phyloP scores from a whole-genome alignment of 2,888 invertebrate genomes.

The Acanthosoma haemorrhoidale region DNA sequence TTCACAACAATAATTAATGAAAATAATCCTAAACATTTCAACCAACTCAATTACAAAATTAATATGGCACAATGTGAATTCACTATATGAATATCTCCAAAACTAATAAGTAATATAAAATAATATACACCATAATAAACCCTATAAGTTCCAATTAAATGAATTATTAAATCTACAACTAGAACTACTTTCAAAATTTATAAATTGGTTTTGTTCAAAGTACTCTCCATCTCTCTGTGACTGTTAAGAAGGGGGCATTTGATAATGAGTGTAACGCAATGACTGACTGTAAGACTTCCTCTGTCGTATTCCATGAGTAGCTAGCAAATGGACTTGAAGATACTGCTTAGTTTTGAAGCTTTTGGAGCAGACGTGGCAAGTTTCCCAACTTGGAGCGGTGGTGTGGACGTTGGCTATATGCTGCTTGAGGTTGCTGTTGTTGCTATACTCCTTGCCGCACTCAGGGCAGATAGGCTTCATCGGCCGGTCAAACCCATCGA shows the following conservation, averaged over 20 bases:
- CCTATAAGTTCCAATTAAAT: slow-evolving; percentile 11
- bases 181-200: slow-evolving; percentile 14
- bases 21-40: slow-evolving; percentile 9
- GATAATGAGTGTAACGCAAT: too few species aligned
- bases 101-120: neutral
- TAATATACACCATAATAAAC: neutral
- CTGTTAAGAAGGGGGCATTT: slow-evolving; percentile 27
- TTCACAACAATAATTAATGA: neutral
- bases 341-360: slow-evolving; percentile 66
- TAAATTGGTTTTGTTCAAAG: slow-evolving; percentile 7
- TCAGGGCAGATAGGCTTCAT: slow-evolving; percentile 59
- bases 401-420: slow-evolving; percentile 65
- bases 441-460: slow-evolving; percentile 63
- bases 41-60: neutral
- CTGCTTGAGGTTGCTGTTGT: slow-evolving; percentile 64
- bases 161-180: slow-evolving; percentile 15
- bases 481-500: slow-evolving; percentile 21
- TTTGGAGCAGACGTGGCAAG: slow-evolving; percentile 60
- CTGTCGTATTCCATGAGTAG: slow-evolving; percentile 60
- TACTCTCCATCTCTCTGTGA: slow-evolving; percentile 11
- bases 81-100: neutral
- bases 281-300: slow-evolving; percentile 48
- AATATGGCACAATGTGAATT: slow-evolving; percentile 26
- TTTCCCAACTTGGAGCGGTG: slow-evolving; percentile 55
- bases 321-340: slow-evolving; percentile 63